These are phyloP conservation scores for Bombus waltoni DNA, from an alignment of 1,140 invertebrate species.

Conservation along the genomic window DNA sequence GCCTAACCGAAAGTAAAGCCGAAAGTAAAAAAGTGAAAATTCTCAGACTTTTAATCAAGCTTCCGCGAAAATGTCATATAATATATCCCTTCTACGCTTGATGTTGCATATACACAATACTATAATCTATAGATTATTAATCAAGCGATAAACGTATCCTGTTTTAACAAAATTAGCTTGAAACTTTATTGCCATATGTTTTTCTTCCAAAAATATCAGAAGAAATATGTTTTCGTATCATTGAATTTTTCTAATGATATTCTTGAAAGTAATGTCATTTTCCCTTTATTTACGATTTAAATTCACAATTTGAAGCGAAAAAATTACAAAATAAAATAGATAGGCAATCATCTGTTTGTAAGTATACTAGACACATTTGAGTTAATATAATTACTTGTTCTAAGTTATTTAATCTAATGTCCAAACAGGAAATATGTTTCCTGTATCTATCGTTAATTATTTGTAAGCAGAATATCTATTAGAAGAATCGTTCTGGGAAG, in stretches of 20 bases:
- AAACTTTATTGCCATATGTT: no score
- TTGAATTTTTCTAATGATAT: neutral
- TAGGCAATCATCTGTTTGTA: no score
- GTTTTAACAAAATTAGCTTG: neutral
- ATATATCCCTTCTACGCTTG: neutral
- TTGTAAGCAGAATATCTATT: neutral
- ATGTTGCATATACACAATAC: neutral
- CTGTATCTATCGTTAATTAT: neutral
- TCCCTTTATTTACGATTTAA: neutral
- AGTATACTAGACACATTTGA: no score
- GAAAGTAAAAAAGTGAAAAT: neutral
- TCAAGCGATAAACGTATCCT: no score
- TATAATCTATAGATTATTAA: no score
- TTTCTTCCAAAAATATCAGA: neutral
- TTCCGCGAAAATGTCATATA: neutral
- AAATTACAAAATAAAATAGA: neutral
- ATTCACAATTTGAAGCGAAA: neutral
- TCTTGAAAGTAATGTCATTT: neutral
- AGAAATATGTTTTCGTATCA: no score
- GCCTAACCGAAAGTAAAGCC: neutral
- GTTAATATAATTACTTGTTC: no score
- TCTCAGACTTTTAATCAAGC: no score
- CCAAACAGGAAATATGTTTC: neutral
- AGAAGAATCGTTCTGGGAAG: neutral
- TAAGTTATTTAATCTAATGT: neutral